Conservation (phyloP, 2,888 invertebrate species). For the Eupsilia transversa region DNA sequence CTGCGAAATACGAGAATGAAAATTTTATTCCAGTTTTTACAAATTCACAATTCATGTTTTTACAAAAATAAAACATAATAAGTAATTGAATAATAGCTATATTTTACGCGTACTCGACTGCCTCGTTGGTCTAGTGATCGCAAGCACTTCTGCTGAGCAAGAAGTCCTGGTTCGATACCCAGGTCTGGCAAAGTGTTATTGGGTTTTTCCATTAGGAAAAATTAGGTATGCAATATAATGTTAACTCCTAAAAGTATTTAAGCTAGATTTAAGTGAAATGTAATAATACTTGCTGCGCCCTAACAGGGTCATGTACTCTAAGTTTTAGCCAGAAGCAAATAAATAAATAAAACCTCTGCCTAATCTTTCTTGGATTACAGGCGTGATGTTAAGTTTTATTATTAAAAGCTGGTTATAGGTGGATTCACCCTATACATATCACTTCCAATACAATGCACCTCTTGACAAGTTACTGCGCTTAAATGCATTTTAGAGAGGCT, state of each 20-base stretch:
- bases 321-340: no score
- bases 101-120: background rate
- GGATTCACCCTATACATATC: constrained; percentile 18
- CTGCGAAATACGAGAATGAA: background rate
- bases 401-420: background rate
- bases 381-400: background rate
- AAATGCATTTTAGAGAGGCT: background rate
- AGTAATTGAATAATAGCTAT: background rate
- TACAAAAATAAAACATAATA: background rate
- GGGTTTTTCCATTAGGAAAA: no score
- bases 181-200: background rate
- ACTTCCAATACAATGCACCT: constrained; percentile 16
- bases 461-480: constrained; percentile 23
- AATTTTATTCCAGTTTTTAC: background rate
- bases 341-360: no score
- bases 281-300: no score
- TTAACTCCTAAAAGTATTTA: no score
- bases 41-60: no score
- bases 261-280: no score
- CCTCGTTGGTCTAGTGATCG: no score
- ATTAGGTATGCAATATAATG: no score
- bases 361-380: no score
- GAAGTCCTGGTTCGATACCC: background rate
- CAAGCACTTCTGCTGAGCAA: background rate
- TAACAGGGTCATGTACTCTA: no score